A percentile compares a stretch with the other conserved stretches of the same genome.
Conservation (phyloP, 2,797 vertebrate genomes). For the Helicolenus hilgendorfi region DNA sequence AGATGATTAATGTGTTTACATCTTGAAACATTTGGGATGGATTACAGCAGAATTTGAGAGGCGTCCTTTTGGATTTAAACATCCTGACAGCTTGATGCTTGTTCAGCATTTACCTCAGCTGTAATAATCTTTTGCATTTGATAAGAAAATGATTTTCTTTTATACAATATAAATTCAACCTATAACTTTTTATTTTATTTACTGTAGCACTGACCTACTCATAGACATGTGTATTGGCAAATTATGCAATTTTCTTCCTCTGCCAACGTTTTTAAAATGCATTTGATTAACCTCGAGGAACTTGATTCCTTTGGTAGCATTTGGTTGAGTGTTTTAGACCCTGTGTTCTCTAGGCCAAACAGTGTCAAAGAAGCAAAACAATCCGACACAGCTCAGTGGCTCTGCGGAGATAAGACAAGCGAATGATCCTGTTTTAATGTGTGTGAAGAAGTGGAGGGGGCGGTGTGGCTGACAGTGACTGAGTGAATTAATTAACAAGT, state of each 20-base stretch:
- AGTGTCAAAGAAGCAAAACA: background rate
- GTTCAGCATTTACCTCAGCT: background rate
- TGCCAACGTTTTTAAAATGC: too few species aligned
- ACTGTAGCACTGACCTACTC: background rate
- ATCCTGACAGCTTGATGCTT: background rate
- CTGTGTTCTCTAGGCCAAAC: background rate
- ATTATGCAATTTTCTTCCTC: background rate
- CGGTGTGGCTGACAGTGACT: background rate
- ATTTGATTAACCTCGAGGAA: background rate
- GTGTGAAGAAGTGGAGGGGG: background rate
- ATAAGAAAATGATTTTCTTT: background rate
- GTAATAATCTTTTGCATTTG: background rate
- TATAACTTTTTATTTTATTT: background rate
- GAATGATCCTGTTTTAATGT: background rate
- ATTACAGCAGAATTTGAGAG: background rate
- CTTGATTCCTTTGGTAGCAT: background rate
- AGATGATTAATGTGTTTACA: background rate
- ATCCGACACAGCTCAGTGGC: background rate
- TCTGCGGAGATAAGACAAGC: constrained; percentile 13
- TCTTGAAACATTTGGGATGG: background rate
- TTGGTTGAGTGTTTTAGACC: background rate
- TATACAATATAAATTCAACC: background rate
- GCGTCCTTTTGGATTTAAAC: background rate
- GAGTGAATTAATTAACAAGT: constrained; percentile 27
- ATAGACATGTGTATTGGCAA: background rate